Evolutionary conservation across 2,797 vertebrate genomes (phyloP), one percentile per base, ranked within the genome.

Genomic region (Macropodus opercularis): DNA sequence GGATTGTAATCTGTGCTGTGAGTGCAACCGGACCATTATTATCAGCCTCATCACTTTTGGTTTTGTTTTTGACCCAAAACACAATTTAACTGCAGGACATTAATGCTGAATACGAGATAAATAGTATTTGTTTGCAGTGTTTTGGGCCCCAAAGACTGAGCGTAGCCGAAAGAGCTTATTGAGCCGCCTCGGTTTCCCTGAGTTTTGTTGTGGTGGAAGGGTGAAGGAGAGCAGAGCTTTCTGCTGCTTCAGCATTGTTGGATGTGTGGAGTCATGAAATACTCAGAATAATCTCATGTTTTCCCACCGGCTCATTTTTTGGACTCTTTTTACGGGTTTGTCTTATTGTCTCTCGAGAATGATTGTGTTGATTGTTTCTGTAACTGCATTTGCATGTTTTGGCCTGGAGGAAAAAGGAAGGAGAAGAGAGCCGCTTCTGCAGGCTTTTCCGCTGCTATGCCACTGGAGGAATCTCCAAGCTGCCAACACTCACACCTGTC

Each of bases 201-300:
- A 17, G 9, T 73, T 75, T 41, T 61, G 36, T 69, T 80, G 60
- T 59, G 48, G 35, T 21, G 24, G 52, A 27, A 29, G 39, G 66
- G 55, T 60, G 55, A 72, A 65, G 40, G 44, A 19, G 63, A 68
- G 62, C 43, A 21, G 23, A 49, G 44, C 19, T 76, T 86, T 83
- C 49, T 83, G 80, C 75, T 62, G 54, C 27, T 43, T 10, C 64
- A 63, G 82, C 82, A 52, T 46, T 81, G 81, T 70, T 57, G 67
- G 72, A 83, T 79, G 63, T 67, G 63, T 38, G 41, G 62, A 80
- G 66, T 77, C 81, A 69, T 59, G 74, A 81, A 79, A 63, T 57
- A 69, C 74, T 73, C 68, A 68, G 66, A 80, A 55, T 59, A 57
- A 51, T 75, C 68, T 60, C 50, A 63, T 58, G 61, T 63, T 85